Conservation (phyloP, 2,888 invertebrate genomes). For the Clivina fossor region DNA sequence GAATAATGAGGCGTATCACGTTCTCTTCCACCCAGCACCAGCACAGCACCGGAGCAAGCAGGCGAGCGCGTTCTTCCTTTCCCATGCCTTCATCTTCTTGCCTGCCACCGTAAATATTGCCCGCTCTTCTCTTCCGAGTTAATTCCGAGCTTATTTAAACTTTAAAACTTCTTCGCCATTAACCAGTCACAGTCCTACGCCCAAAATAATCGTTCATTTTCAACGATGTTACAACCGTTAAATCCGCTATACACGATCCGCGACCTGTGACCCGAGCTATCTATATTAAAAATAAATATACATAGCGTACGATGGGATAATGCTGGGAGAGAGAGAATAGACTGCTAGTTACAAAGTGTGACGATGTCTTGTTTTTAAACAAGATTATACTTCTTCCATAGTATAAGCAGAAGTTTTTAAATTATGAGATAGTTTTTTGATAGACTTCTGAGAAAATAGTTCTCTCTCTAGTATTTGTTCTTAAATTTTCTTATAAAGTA, state of each 20-base stretch:
- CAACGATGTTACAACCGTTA: neutral
- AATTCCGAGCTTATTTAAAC: conserved; percentile 23
- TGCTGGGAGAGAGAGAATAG: neutral
- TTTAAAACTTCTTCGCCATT: conserved; percentile 13
- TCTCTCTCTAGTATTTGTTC: too few species aligned
- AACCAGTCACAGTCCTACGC: neutral
- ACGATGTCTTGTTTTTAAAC: too few species aligned
- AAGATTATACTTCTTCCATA: too few species aligned
- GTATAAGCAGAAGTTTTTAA: too few species aligned
- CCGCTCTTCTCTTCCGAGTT: conserved; percentile 8
- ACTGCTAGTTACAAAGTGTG: too few species aligned
- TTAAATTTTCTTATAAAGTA: too few species aligned
- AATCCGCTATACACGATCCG: neutral
- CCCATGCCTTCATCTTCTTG: too few species aligned
- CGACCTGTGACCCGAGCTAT: neutral
- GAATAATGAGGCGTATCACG: conserved; percentile 25
- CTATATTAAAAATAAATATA: neutral
- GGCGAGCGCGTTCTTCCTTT: too few species aligned
- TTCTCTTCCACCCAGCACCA: conserved; percentile 17
- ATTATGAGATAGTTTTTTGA: too few species aligned
- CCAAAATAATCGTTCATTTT: neutral
- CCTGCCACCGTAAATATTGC: conserved; percentile 7
- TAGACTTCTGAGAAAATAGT: too few species aligned
- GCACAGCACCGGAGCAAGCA: too few species aligned
- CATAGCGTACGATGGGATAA: neutral